phyloP scores from a whole-genome alignment of 2,888 invertebrate genomes.

The Caradrina kadenii region DNA sequence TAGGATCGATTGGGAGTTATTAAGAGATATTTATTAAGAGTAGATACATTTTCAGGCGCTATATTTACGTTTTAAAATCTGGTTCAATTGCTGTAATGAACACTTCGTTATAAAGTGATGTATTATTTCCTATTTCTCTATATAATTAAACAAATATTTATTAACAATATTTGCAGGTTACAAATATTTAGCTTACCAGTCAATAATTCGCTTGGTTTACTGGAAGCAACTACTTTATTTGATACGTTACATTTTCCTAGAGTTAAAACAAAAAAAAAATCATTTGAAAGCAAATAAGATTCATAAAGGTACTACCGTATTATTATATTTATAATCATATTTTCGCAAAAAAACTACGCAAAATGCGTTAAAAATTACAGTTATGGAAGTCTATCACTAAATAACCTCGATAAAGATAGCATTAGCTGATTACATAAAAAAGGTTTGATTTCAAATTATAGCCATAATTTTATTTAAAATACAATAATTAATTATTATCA shows the following conservation, averaged over 20 bases:
- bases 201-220: background rate
- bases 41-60: slow-evolving; percentile 35
- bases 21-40: slow-evolving; percentile 56
- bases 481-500: no score
- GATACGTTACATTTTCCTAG: no score
- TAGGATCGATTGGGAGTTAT: slow-evolving; percentile 52
- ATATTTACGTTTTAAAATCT: slow-evolving; percentile 44
- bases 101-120: slow-evolving; percentile 36
- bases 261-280: no score
- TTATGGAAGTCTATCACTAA: no score
- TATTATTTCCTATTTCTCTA: slow-evolving; percentile 44
- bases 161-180: slow-evolving; percentile 8
- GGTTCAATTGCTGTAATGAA: slow-evolving; percentile 32
- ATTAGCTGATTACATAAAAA: background rate
- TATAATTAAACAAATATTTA: slow-evolving; percentile 37
- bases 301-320: no score
- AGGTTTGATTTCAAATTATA: no score
- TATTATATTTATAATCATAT: no score
- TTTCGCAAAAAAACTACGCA: no score
- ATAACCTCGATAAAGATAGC: no score
- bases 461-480: no score
- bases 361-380: no score
- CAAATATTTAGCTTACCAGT: background rate
- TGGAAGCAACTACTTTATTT: background rate
- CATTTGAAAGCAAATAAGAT: no score